Percentiles rank a stretch among this genome's conserved stretches.
Conservation (phyloP, 2,113 vertebrate genomes). For the Lagenorhynchus albirostris region DNA sequence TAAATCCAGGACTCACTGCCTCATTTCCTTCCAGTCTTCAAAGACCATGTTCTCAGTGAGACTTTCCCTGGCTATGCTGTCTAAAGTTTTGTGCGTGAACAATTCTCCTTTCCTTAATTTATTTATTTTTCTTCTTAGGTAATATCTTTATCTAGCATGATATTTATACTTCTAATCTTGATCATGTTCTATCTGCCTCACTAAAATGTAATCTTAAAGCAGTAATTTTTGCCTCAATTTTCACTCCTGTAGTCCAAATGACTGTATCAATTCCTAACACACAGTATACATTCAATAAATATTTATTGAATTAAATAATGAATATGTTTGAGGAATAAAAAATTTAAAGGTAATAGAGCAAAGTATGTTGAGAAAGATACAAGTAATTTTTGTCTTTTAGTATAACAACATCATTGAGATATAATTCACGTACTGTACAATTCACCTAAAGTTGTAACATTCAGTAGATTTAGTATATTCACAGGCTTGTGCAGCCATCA, state of each 20-base stretch:
- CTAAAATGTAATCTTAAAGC: not conserved
- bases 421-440: not conserved
- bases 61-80: not conserved
- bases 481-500: not conserved
- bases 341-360: not conserved
- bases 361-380: not conserved
- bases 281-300: not conserved
- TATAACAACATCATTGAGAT: not conserved
- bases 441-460: not conserved
- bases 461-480: not conserved
- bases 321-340: not conserved
- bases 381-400: not conserved
- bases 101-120: not conserved
- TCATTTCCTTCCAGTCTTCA: not conserved
- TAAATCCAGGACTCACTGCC: not conserved
- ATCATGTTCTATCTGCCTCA: not conserved
- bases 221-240: not conserved
- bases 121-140: not conserved
- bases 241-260: not conserved
- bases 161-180: not conserved
- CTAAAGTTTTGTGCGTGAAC: not conserved
- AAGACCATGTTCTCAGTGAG: not conserved
- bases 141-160: not conserved
- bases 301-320: not conserved
- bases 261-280: not conserved